A percentile compares a stretch with the other conserved stretches of the same genome.
Evolutionary conservation across 2,113 vertebrate genomes (phyloP).

Genomic region (Epinephelus fuscoguttatus): DNA sequence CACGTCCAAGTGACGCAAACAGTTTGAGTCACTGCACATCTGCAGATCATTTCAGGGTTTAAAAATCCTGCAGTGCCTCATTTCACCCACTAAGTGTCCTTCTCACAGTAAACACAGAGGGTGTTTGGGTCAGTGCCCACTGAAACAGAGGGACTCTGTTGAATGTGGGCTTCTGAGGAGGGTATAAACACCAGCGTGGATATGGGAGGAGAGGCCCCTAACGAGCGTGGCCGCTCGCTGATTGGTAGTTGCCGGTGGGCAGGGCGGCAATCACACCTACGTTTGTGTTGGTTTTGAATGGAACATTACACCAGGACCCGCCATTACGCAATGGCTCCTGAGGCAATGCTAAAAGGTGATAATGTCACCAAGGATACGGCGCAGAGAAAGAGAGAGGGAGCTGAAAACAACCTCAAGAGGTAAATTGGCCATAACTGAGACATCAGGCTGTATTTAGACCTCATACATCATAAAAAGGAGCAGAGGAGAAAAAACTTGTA

Average conservation of each 20-base stretch:
- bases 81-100: constrained; percentile 66
- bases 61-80: constrained; percentile 53
- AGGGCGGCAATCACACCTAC: constrained; percentile 66
- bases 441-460: constrained; percentile 30
- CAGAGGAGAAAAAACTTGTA: background rate
- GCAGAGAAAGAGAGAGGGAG: constrained; percentile 9
- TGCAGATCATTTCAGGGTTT: constrained; percentile 22
- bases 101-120: constrained; percentile 41
- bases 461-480: constrained; percentile 32
- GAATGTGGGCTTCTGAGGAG: constrained; percentile 47
- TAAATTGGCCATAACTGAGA: constrained; percentile 29
- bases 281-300: constrained; percentile 62
- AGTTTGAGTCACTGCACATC: constrained; percentile 17
- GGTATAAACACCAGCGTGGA: constrained; percentile 78
- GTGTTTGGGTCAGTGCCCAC: constrained; percentile 35
- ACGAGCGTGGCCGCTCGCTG: constrained; percentile 50
- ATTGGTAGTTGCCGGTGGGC: constrained; percentile 67
- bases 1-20: background rate
- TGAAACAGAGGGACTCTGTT: constrained; percentile 79
- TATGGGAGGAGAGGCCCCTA: constrained; percentile 66
- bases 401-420: constrained; percentile 36
- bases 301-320: constrained; percentile 73
- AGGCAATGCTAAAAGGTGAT: constrained; percentile 54
- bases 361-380: constrained; percentile 51
- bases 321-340: constrained; percentile 72